A percentile compares a stretch with the other conserved stretches of the same genome.
Evolutionary conservation across 2,888 invertebrate genomes (phyloP).

Genomic region (Torymus texanus): DNA sequence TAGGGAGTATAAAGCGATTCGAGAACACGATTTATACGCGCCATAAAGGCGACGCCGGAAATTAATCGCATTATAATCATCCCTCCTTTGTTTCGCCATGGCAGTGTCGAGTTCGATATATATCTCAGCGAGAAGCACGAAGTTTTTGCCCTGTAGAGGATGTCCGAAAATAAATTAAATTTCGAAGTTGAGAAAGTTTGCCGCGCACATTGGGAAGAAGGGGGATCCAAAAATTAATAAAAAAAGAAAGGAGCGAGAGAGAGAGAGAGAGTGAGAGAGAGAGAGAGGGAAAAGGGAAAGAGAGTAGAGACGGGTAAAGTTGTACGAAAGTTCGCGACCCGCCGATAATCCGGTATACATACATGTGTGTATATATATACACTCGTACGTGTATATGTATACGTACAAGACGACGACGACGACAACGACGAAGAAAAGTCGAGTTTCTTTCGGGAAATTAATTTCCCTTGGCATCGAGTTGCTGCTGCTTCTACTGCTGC

Average conservation of each 20-base stretch:
- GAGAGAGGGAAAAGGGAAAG: no score
- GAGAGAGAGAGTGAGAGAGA: conserved; percentile 17
- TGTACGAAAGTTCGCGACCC: not conserved
- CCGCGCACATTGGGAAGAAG: not conserved
- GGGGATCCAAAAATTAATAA: conserved; percentile 37
- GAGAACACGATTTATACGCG: not conserved
- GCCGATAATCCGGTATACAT: not conserved
- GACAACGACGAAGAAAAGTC: no score
- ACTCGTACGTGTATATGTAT: no score
- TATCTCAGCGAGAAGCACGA: not conserved
- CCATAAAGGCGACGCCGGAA: not conserved
- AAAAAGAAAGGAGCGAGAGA: not conserved
- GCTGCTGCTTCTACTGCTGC: not conserved
- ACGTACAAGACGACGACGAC: no score
- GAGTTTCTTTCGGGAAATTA: no score
- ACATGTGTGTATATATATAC: no score
- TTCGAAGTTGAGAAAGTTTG: conserved; percentile 13
- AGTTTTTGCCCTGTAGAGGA: not conserved
- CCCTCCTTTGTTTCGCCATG: not conserved
- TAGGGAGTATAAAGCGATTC: no score
- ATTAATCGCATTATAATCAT: conserved; percentile 23
- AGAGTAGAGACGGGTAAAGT: not conserved
- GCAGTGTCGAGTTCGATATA: no score
- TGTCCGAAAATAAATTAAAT: conserved; percentile 30
- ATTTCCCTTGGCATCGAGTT: not conserved